Evolutionary conservation across 2,888 invertebrate genomes (phyloP).

Genomic region (Aquatica leii): DNA sequence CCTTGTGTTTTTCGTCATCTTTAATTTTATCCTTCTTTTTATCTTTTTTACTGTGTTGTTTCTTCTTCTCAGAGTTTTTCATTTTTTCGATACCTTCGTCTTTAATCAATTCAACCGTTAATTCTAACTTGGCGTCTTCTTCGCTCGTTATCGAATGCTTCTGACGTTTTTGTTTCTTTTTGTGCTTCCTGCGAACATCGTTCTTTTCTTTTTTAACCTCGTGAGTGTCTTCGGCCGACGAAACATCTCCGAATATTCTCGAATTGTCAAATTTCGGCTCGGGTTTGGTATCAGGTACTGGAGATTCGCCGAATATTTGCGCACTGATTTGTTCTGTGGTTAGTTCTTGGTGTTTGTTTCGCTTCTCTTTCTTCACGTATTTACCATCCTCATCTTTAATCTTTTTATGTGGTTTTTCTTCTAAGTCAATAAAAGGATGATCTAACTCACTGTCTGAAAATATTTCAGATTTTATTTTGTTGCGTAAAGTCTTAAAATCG

Average conservation of each 20-base stretch:
- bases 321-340: constrained; percentile 47
- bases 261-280: constrained; percentile 51
- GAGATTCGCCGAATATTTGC: constrained; percentile 49
- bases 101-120: constrained; percentile 46
- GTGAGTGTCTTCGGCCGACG: constrained; percentile 54
- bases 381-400: constrained; percentile 54
- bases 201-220: constrained; percentile 51
- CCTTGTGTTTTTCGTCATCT: constrained; percentile 65
- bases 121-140: constrained; percentile 63
- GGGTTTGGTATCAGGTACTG: constrained; percentile 52
- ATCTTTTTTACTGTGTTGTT: constrained; percentile 66
- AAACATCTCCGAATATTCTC: constrained; percentile 48
- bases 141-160: constrained; percentile 71
- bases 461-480: constrained; percentile 68
- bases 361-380: constrained; percentile 56
- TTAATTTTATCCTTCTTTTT: constrained; percentile 68
- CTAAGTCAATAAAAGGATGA: constrained; percentile 58
- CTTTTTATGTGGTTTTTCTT: constrained; percentile 48
- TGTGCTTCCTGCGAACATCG: constrained; percentile 78
- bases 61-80: constrained; percentile 57
- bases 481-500: constrained; percentile 65
- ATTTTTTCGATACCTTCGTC: constrained; percentile 52
- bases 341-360: constrained; percentile 52
- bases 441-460: constrained; percentile 69
- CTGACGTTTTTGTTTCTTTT: constrained; percentile 83